Percentiles rank a stretch among this genome's conserved stretches.
Evolutionary conservation across 2,113 vertebrate genomes (phyloP).

Genomic region (Aythya baeri): DNA sequence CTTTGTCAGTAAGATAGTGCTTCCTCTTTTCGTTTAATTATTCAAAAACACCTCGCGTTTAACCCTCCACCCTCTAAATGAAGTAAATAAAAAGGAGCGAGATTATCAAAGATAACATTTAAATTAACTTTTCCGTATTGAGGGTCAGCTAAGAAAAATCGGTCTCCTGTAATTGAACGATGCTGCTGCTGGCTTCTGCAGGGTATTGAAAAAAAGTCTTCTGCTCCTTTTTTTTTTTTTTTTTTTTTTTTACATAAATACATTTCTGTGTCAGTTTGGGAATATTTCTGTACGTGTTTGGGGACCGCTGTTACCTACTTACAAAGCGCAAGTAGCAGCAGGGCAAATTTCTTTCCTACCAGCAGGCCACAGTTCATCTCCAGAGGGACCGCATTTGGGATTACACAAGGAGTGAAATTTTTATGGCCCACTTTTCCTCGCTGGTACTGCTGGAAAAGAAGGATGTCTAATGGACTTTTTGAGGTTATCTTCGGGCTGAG

Average conservation of each 20-base stretch:
- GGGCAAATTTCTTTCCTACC: conserved; percentile 42
- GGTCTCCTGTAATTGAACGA: conserved; percentile 32
- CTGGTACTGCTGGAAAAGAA: conserved; percentile 14
- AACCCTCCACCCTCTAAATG: conserved; percentile 49
- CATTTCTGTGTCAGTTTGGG: conserved; percentile 42
- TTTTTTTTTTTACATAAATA: conserved; percentile 41
- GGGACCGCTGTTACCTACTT: conserved; percentile 53
- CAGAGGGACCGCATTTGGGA: conserved; percentile 19
- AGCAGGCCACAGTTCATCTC: conserved; percentile 51
- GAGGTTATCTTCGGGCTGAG: not conserved
- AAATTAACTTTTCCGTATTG: conserved; percentile 63
- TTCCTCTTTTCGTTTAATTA: conserved; percentile 73
- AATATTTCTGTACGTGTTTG: conserved; percentile 39
- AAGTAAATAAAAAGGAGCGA: conserved; percentile 66
- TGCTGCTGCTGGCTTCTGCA: not conserved
- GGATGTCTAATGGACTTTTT: not conserved
- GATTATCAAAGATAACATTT: conserved; percentile 71
- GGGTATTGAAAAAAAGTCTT: not conserved
- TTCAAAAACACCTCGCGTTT: conserved; percentile 54
- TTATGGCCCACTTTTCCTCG: conserved; percentile 9
- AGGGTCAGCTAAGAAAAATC: conserved; percentile 43
- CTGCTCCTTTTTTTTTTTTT: not conserved
- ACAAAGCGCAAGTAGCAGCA: conserved; percentile 25
- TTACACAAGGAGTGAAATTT: conserved; percentile 51
- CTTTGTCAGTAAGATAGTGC: conserved; percentile 63